phyloP scores from a whole-genome alignment of 2,113 vertebrate genomes.

The Plotosus lineatus region DNA sequence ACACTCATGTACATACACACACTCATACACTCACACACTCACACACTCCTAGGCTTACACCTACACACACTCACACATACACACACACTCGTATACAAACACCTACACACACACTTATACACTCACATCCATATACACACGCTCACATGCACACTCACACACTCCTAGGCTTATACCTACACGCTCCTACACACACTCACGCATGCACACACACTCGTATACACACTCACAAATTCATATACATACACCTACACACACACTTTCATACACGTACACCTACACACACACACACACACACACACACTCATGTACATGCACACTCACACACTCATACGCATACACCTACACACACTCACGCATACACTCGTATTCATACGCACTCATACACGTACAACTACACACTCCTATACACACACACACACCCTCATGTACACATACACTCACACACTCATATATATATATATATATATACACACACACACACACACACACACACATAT shows the following conservation, averaged over 20 bases:
- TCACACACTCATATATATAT: no score
- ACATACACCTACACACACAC: neutral
- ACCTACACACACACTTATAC: neutral
- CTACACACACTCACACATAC: constrained; percentile 1
- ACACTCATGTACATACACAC: no score
- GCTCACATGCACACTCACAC: neutral
- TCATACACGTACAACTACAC: neutral
- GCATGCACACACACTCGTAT: constrained; percentile 1
- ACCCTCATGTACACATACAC: neutral
- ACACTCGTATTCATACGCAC: constrained; percentile 23
- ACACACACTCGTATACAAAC: constrained; percentile 8
- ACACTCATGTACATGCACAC: neutral
- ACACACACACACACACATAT: constrained; percentile 1
- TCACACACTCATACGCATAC: constrained; percentile 12
- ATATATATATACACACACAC: no score
- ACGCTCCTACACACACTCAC: neutral
- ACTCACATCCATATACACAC: no score
- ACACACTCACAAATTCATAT: neutral
- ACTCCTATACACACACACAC: neutral
- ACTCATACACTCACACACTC: neutral
- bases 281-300: neutral
- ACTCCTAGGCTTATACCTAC: no score
- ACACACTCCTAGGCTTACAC: no score
- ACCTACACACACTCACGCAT: constrained; percentile 2
- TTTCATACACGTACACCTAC: neutral